Conservation (phyloP, 2,113 vertebrate species). For the Solenodon paradoxus region DNA sequence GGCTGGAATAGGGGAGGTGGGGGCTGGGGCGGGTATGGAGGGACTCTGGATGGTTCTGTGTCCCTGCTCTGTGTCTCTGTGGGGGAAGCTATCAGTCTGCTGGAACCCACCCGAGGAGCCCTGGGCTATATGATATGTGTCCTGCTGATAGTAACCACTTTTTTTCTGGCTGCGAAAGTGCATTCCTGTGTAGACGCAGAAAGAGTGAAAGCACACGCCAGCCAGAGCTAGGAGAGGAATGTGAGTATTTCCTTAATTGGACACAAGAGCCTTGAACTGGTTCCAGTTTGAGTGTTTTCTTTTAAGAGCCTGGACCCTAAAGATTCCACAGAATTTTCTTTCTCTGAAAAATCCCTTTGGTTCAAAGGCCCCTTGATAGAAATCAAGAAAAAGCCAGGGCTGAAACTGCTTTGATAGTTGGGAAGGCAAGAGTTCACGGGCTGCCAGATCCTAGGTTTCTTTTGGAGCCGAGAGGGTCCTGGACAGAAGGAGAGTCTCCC, state of each 20-base stretch:
- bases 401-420: slow-evolving; percentile 56
- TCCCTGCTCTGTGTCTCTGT: neutral
- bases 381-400: slow-evolving; percentile 42
- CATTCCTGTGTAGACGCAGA: slow-evolving; percentile 30
- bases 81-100: neutral
- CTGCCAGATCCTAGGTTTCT: slow-evolving; percentile 24
- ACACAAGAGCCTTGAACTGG: slow-evolving; percentile 62
- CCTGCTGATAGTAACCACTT: slow-evolving; percentile 48
- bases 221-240: slow-evolving; percentile 55
- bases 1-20: neutral
- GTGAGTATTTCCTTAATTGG: slow-evolving; percentile 74
- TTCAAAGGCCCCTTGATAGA: slow-evolving; percentile 66
- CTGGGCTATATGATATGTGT: neutral
- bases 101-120: neutral
- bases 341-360: slow-evolving; percentile 57
- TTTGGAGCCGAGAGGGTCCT: neutral
- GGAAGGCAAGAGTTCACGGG: slow-evolving; percentile 29
- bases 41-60: neutral
- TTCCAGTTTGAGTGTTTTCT: slow-evolving; percentile 69
- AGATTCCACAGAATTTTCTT: slow-evolving; percentile 60
- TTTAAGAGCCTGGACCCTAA: slow-evolving; percentile 67
- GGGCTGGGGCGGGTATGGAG: neutral
- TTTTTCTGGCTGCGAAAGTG: slow-evolving; percentile 50
- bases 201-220: slow-evolving; percentile 21
- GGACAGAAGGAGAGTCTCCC: neutral